Conservation (phyloP, 2,113 vertebrate genomes). For the Hemicordylus capensis region DNA sequence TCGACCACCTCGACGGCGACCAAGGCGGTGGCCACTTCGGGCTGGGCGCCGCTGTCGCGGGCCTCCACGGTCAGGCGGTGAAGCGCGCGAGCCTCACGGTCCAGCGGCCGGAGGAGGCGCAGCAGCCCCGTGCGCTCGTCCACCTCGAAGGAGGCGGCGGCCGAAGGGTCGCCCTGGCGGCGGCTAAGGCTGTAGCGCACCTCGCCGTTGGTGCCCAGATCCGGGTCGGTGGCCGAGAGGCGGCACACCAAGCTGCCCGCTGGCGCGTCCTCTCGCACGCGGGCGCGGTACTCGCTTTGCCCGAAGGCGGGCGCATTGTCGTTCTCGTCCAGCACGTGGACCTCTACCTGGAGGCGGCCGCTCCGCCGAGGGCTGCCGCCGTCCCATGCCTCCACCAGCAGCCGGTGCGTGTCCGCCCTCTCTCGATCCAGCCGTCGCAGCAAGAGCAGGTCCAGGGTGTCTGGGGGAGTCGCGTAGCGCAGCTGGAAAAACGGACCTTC, state of each 20-base stretch:
- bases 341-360: slow-evolving; percentile 75
- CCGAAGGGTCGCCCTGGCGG: slow-evolving; percentile 74
- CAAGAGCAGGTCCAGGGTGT: slow-evolving; percentile 83
- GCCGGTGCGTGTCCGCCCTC: slow-evolving; percentile 71
- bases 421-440: slow-evolving; percentile 83
- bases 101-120: slow-evolving; percentile 80
- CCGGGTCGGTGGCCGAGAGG: slow-evolving; percentile 84
- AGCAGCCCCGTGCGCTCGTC: slow-evolving; percentile 82
- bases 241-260: slow-evolving; percentile 78
- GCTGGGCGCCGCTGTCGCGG: slow-evolving; percentile 82
- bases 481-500: slow-evolving; percentile 60
- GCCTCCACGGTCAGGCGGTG: slow-evolving; percentile 87
- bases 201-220: slow-evolving; percentile 82
- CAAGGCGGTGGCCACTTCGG: slow-evolving; percentile 83
- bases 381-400: slow-evolving; percentile 88
- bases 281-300: slow-evolving; percentile 80
- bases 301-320: slow-evolving; percentile 89
- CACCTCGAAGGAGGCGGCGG: slow-evolving; percentile 76
- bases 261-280: slow-evolving; percentile 80
- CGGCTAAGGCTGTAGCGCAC: slow-evolving; percentile 83
- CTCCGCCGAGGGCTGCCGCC: slow-evolving; percentile 83
- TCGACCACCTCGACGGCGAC: slow-evolving; percentile 85
- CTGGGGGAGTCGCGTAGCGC: slow-evolving; percentile 55
- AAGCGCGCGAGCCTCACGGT: slow-evolving; percentile 82
- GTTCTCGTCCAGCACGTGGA: slow-evolving; percentile 89